Percentiles rank a stretch among this genome's conserved stretches.
These are phyloP conservation scores for Vireo griseus DNA, from an alignment of 2,797 vertebrate genomes.

Conservation along the genomic window DNA sequence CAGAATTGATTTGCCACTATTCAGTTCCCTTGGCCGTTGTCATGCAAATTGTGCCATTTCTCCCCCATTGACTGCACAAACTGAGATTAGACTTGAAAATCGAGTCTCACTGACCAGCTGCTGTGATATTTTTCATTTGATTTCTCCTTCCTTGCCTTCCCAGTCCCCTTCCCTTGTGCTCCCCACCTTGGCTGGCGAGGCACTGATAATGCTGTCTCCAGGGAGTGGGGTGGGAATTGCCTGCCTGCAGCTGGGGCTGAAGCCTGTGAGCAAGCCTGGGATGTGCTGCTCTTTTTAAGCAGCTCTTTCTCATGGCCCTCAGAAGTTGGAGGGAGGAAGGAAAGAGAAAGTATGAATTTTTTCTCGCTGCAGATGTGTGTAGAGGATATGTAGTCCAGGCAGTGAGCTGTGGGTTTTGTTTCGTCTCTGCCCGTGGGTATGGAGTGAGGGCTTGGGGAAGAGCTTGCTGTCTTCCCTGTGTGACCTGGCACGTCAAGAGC, in stretches of 20 bases:
- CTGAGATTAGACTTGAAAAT: conserved; percentile 77
- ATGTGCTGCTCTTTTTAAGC: background rate
- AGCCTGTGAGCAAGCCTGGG: background rate
- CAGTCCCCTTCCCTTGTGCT: conserved; percentile 24
- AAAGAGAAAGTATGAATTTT: background rate
- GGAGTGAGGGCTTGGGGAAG: background rate
- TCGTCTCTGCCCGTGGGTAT: fast-evolving
- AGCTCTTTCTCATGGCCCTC: background rate
- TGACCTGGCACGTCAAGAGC: background rate
- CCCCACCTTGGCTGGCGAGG: conserved; percentile 24
- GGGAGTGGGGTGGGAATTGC: background rate
- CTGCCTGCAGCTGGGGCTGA: background rate
- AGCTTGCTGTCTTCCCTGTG: background rate
- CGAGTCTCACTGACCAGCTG: conserved; percentile 74
- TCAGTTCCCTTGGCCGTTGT: conserved; percentile 74
- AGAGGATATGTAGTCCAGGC: fast-evolving
- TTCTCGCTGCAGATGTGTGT: fast-evolving
- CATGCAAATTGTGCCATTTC: conserved; percentile 81
- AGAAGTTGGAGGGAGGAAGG: background rate
- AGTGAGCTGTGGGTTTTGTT: background rate
- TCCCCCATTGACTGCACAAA: conserved; percentile 72
- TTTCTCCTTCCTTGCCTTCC: conserved; percentile 14
- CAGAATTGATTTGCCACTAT: conserved; percentile 77
- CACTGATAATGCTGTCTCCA: background rate
- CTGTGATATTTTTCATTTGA: conserved; percentile 61